Evolutionary conservation across 2,888 invertebrate genomes (phyloP), one percentile per base, ranked within the genome.

Genomic region (Schrankia costaestrigalis): DNA sequence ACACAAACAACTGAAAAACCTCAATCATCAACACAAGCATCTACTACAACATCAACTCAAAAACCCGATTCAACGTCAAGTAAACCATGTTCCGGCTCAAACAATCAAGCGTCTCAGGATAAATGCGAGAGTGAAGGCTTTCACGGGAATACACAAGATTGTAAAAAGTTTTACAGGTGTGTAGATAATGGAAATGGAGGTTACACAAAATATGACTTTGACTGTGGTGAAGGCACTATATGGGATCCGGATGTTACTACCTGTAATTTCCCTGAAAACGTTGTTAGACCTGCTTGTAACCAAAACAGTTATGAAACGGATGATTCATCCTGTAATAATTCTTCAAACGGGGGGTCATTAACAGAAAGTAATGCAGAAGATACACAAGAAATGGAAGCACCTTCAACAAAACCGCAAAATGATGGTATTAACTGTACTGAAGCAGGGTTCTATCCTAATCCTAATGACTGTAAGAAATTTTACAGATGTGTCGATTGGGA

Each of bases 141-240:
- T 54, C 91, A 90, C 77, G 88, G 91, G 0, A 85, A 92, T 62
- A 89, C 90, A 2, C 78, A 86, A 24, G 62, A 87, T 37, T 93
- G 93, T 55, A 86, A 85, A 14, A 91, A 90, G 59, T 93, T 93
- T 69, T 92, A 92, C 59, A 89, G 93, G 22, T 93, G 93, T 62
- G 92, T 92, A 0, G 76, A 89, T 39, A 89, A 90, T 56, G 91
- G 90, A 21, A 90, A 90, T 38, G 90, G 90, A 9, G 88, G 89
- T 10, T 91, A 79, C 31, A 88, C 79, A 1, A 90, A 89, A 67
- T 91, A 91, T 54, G 90, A 92, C 9, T 93, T 91, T 53, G 78
- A 74, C 18, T 93, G 93, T 57, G 92, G 90, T 0, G 89, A 91
- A 27, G 93, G 92, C 17, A 93, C 93, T 0, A 92, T 90, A n/a